Base-by-base conservation (phyloP, 2,113 vertebrate species). In the Cyprinus carpio region DNA sequence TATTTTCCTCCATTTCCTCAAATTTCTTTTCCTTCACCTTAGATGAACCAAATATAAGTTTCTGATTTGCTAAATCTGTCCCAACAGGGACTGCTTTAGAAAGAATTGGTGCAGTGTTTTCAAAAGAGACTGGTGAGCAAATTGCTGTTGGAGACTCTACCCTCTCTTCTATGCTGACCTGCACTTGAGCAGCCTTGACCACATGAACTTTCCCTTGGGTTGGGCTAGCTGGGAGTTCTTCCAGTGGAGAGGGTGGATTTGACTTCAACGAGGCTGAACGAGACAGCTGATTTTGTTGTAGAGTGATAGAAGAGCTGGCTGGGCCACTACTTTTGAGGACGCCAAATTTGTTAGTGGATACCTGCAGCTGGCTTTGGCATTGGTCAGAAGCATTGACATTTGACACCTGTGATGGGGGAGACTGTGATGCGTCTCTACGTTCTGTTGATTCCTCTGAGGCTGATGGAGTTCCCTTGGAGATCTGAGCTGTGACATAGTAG, bases 401-500 rank as follows among this genome's bases (percentile, higher is more conserved):
- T 94, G 93, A 94, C 92, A 95, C 94, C 94, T 95, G 95, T 92
- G 93, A 91, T 87, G 92, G 74, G 90, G 92, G 74, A 89, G 92
- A 88, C 75, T 88, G 92, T 84, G 92, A 67, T 81, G 90, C 60
- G 25, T 93, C 93, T 90, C 85, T 90, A 77, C 85, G 89, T 82
- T 94, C 93, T 4, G 84, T 80, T 85, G 89, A 87, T 83, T 94
- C 94, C 86, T 94, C 94, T 2, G 51, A 65, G 88, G 83, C 91
- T 46, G 83, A 43, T 58, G 89, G 87, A 7, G 88, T 88, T 67
- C 95, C 93, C 92, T 95, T 95, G 87, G 93, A 85, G 87, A 95
- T 94, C 93, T 95, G 93, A 58, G 93, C 95, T 31, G 95, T 95
- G 91, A 95, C 93, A 78, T 95, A 95, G 89, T 94, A 95, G 87